Evolutionary conservation across 1,140 invertebrate species (phyloP), one percentile per base, ranked within the genome.

Genomic region (Dinothrombium tinctorium): DNA sequence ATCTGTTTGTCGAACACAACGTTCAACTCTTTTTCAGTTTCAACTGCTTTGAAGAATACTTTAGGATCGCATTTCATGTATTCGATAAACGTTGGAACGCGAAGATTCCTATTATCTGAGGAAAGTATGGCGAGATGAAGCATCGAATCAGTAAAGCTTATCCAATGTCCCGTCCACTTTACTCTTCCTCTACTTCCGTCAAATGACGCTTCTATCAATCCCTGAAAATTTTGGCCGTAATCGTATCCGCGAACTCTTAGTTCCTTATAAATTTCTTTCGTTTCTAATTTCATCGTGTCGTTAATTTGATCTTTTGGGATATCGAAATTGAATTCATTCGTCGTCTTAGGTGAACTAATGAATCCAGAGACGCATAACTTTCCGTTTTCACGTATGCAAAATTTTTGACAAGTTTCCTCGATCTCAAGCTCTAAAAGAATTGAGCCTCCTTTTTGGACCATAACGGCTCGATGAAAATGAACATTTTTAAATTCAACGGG

Each of bases 391-490:
- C n/a, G n/a, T n/a, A n/a, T n/a, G n/a, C n/a, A n/a, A n/a, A n/a
- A n/a, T n/a, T n/a, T n/a, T n/a, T n/a, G n/a, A n/a, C n/a, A n/a
- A n/a, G n/a, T n/a, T n/a, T n/a, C n/a, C n/a, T n/a, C n/a, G n/a
- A n/a, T n/a, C n/a, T n/a, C n/a, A n/a, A n/a, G n/a, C n/a, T n/a
- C n/a, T n/a, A n/a, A n/a, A n/a, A n/a, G n/a, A n/a, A n/a, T n/a
- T n/a, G n/a, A n/a, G n/a, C n/a, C n/a, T n/a, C n/a, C n/a, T n/a
- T n/a, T n/a, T n/a, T n/a, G n/a, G n/a, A n/a, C n/a, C n/a, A 95
- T 86, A 0, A 87, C 94, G 9, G 87, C 86, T 36, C 81, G 67
- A 45, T 76, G 73, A 53, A 95, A 83, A 40, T 73, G 69, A 1
- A 94, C 67, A 55, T 92, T 69, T 56, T 89, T 77, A 49, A 95